Evolutionary conservation across 2,113 vertebrate species (phyloP).

Genomic region (Galeopterus variegatus): DNA sequence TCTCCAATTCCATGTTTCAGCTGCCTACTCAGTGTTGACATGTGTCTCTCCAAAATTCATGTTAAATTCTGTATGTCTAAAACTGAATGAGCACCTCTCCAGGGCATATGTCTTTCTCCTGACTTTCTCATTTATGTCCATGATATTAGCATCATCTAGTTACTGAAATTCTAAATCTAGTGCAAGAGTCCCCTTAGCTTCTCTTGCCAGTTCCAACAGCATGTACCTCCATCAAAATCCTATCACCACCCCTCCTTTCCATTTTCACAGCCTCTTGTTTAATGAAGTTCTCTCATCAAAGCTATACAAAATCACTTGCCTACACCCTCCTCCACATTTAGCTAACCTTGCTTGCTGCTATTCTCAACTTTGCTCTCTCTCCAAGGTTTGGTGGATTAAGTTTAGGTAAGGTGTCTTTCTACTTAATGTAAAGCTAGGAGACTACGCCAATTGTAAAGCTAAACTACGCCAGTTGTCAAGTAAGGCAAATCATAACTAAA

Average conservation of each 20-base stretch:
- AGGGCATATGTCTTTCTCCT: background rate
- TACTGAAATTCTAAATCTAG: background rate
- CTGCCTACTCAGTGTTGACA: background rate
- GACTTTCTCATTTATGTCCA: background rate
- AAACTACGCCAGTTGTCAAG: too few species aligned
- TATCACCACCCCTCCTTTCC: background rate
- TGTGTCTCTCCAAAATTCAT: background rate
- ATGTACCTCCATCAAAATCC: background rate
- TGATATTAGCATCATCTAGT: background rate
- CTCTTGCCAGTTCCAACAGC: background rate
- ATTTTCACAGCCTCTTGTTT: background rate
- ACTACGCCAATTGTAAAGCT: too few species aligned
- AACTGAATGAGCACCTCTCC: background rate
- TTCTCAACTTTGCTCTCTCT: background rate
- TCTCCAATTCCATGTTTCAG: background rate
- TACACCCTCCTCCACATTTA: fast-evolving
- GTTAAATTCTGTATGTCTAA: background rate
- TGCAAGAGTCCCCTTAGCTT: background rate
- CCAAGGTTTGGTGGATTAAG: background rate
- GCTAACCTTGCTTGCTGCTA: background rate
- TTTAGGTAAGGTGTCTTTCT: background rate
- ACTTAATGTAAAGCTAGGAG: too few species aligned
- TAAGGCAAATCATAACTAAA: too few species aligned
- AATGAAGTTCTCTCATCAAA: background rate
- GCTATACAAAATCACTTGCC: background rate